Base-by-base conservation (phyloP, 2,888 invertebrate genomes). In the Eilema griseolum region DNA sequence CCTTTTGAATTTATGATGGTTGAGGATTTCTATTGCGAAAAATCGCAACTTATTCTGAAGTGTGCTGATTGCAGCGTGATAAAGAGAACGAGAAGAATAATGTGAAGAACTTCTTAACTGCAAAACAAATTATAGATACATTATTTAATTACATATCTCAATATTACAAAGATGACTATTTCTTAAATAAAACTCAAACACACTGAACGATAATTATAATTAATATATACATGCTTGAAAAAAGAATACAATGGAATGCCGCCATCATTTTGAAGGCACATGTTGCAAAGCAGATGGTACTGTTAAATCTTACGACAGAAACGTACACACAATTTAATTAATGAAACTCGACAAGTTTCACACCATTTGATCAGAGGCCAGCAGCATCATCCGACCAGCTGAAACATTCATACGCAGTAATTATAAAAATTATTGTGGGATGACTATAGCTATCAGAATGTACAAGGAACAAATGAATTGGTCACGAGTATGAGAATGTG, bases 401-500 rank as follows among this genome's bases (percentile, higher is more conserved):
- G 26, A 59, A 26, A 23, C 14, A 16, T 5, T 59, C 46, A 46
- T 16, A 57, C 57, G 11, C 10, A 23, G 7, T 57, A 57, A 57
- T 57, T 59, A 59, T 26, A 59, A 24, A 16, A 26, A 59, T 57
- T 3, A 57, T 24, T 59, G 14, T 5, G 16, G 14, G 12, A 5
- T 52, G 28, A 20, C 11, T n/a, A 5, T 52, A n/a, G 11, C 11
- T n/a, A 52, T 28, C 14, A 61, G 12, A 23, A 23, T 23, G 0
- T 10, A 23, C 11, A 16, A 10, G 41, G 31, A 41, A 61, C 63
- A 76, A 84, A 84, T 82, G 28, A 76, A 76, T 66, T 12, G 67
- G 72, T 82, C 84, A 84, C 83, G 84, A 78, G 23, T 37, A 37
- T 4, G 3, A 20, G 2, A 66, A 66, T 20, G 33, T 16, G 66